Base-by-base conservation (phyloP, 2,888 invertebrate genomes). In the Pinctada fucata region DNA sequence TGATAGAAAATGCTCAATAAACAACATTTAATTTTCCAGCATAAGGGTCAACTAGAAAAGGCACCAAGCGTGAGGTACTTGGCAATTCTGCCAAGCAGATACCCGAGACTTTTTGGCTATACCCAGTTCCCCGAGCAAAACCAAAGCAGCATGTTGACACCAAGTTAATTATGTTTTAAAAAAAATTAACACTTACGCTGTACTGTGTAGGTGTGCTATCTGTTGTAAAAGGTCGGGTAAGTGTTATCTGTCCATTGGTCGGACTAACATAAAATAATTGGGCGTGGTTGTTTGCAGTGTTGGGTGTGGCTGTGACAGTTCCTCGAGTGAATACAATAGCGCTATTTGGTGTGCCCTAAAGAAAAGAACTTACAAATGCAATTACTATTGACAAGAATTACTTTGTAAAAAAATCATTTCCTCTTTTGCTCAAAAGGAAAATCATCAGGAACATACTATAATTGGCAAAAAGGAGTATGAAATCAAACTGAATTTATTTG, bases 181-280 rank as follows among this genome's bases (percentile, higher is more conserved):
- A 10, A 58, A 58, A 58, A 10, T 10, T 6, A 58, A 10, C 5
- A 78, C 74, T 75, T 74, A 79, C 79, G 13, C 58, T 66, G 50
- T 79, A 79, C 3, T 13, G 13, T 3, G 70, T 71, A 5, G 74
- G 72, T 47, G 49, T 63, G n/a, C 45, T 31, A 63, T 79, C 77
- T 45, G 16, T 67, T 31, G 71, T 75, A 64, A 72, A 75, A 48
- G 65, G 64, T 10, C 64, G 79, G 10, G 75, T 75, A 2, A 88
- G 70, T 6, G 77, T 75, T 31, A 89, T 79, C 16, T 71, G 67
- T 64, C 89, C 90, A 47, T 78, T 84, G 48, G 75, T 80, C 6
- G 79, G 45, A 58, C 83, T 76, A 50, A 85, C 76, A 65, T 65
- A 70, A 64, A 85, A 83, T 13, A 80, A 66, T 45, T 66, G 48